Evolutionary conservation across 2,888 invertebrate genomes (phyloP).

Genomic region (Euzophera pinguis): DNA sequence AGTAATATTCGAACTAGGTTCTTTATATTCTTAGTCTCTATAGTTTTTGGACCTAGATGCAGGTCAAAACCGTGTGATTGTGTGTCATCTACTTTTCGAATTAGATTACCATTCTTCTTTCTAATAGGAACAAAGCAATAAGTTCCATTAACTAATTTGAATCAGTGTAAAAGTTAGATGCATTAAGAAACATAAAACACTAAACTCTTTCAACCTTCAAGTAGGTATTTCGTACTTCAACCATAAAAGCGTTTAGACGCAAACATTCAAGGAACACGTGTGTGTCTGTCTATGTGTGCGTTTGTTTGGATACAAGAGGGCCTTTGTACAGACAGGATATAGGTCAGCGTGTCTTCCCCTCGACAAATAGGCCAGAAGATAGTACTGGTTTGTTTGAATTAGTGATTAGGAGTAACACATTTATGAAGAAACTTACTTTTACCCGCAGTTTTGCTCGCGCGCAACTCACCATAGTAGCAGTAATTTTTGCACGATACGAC

Average conservation of each 20-base stretch:
- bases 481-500: no score
- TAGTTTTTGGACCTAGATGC: no score
- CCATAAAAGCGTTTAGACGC: not conserved
- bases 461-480: no score
- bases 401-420: not conserved
- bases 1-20: no score
- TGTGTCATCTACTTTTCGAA: no score
- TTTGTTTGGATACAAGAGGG: slow-evolving; percentile 38
- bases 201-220: no score
- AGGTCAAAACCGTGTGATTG: no score
- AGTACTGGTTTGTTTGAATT: slow-evolving; percentile 19
- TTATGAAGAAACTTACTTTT: not conserved
- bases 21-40: no score
- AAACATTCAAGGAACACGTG: not conserved
- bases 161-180: not conserved
- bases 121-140: no score
- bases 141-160: no score
- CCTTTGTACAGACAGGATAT: slow-evolving; percentile 61
- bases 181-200: not conserved
- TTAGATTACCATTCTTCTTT: no score
- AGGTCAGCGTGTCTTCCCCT: slow-evolving; percentile 65
- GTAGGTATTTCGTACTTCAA: not conserved
- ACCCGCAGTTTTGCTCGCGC: not conserved
- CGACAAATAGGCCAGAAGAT: slow-evolving; percentile 48
- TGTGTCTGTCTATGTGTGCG: slow-evolving; percentile 22